phyloP scores from a whole-genome alignment of 2,888 invertebrate genomes.

The Cephus runcator region DNA sequence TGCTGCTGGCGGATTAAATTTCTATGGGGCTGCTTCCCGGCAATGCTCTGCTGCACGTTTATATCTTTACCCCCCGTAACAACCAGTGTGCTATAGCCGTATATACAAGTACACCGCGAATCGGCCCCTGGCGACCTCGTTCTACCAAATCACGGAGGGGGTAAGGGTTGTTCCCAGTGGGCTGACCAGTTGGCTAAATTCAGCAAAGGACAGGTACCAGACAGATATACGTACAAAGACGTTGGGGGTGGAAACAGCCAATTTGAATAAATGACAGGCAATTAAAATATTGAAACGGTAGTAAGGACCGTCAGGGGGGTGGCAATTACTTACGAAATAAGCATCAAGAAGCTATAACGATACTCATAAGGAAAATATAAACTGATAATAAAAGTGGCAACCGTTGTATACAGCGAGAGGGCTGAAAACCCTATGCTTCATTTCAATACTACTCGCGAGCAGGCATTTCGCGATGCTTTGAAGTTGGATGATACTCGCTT shows the following conservation, averaged over 20 bases:
- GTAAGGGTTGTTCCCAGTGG: not conserved
- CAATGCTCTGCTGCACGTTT: not conserved
- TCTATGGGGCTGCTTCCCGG: conserved; percentile 20
- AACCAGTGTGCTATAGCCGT: not conserved
- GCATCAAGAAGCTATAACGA: not conserved
- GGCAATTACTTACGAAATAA: not conserved
- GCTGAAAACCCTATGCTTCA: not conserved
- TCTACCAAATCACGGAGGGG: not conserved
- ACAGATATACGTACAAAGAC: not conserved
- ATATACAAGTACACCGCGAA: not conserved
- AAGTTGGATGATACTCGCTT: conserved; percentile 28
- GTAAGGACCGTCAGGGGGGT: not conserved
- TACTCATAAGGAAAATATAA: not conserved
- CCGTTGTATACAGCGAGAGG: not conserved
- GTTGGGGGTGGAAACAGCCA: not conserved
- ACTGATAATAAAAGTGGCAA: not conserved
- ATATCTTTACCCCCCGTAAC: not conserved
- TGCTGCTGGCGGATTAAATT: conserved; percentile 48
- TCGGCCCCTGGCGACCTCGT: not conserved
- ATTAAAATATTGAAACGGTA: not conserved
- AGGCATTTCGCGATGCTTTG: not conserved
- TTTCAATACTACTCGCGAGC: not conserved
- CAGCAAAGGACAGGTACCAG: not conserved
- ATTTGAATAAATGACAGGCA: not conserved
- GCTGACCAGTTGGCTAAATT: not conserved